Base-by-base conservation (phyloP, 2,797 vertebrate genomes). In the Parotocinclus haroldoi region DNA sequence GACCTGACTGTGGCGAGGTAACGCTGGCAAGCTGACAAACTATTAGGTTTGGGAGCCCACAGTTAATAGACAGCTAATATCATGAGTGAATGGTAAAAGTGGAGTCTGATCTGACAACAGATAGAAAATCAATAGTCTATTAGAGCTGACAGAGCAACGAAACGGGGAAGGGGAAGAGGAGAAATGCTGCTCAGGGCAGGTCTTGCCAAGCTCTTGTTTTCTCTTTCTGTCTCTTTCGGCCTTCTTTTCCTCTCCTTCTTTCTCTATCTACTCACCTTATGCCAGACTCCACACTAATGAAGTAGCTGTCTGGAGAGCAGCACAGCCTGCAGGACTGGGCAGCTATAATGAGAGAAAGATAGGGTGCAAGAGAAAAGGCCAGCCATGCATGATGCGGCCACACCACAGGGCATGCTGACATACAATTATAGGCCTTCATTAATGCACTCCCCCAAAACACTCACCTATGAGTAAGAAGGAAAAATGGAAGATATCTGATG, bases 81-180 rank as follows among this genome's bases (percentile, higher is more conserved):
- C 89, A 90, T 88, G 92, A 96, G 77, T 93, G 92, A 95, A 92
- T 74, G 86, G 89, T 89, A 89, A 91, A 92, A 91, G 87, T 87
- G 85, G 81, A 88, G 84, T 72, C 86, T 89, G 89, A 92, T 94
- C 85, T 87, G 78, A 86, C 84, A 82, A 86, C 87, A 83, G 90
- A 92, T 93, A 83, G 90, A 92, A 95, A 98, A 98, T 96, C 95
- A 89, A 96, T 95, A 95, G 91, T 85, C 92, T 92, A 93, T 95
- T 98, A 93, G 89, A 94, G 91, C 88, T 77, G 69, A 89, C 86
- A 89, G 88, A 88, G 89, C 84, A 83, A 72, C 75, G 60, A 71
- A 73, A 79, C 74, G 56, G 68, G 79, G 61, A 69, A 78, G 58
- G 0, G 1, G 61, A 63, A 71, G 66, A 72, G 71, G 80, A 75